These are phyloP conservation scores for Acrocera orbiculus DNA, from an alignment of 2,888 invertebrate genomes.

Conservation along the genomic window DNA sequence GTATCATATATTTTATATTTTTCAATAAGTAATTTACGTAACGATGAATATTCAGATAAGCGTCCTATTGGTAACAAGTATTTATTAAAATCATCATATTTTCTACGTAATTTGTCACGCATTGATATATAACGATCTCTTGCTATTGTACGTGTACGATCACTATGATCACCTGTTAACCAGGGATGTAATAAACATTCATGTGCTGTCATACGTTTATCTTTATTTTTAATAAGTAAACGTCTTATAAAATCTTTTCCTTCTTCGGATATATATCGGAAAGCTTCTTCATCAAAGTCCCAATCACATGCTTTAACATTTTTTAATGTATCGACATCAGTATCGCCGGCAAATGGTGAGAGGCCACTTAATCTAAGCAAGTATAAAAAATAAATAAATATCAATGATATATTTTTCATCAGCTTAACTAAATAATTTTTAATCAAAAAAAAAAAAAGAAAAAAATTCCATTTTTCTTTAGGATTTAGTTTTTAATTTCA, in stretches of 20 bases:
- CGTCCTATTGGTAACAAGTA: slow-evolving; percentile 90
- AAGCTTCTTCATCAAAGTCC: slow-evolving; percentile 96
- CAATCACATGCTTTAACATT: slow-evolving; percentile 98
- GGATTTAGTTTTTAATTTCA: too few relatives aligned
- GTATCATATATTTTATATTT: slow-evolving; percentile 95
- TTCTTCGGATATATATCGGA: slow-evolving; percentile 84
- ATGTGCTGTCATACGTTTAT: slow-evolving; percentile 96
- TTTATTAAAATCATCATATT: slow-evolving; percentile 63
- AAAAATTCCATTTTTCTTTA: not conserved
- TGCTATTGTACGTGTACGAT: slow-evolving; percentile 59
- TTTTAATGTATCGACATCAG: slow-evolving; percentile 93
- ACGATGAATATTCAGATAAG: slow-evolving; percentile 90
- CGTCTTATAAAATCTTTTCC: slow-evolving; percentile 96
- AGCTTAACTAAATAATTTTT: not conserved
- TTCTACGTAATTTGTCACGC: slow-evolving; percentile 69
- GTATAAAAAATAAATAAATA: slow-evolving; percentile 9
- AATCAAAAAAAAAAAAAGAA: not conserved
- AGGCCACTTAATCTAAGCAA: slow-evolving; percentile 70
- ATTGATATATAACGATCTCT: slow-evolving; percentile 70
- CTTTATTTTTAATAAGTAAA: slow-evolving; percentile 80
- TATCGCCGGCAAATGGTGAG: slow-evolving; percentile 97
- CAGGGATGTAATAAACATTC: slow-evolving; percentile 92
- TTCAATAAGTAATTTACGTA: slow-evolving; percentile 86
- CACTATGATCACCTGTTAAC: slow-evolving; percentile 75
- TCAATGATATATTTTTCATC: too few relatives aligned